Evolutionary conservation across 2,888 invertebrate genomes (phyloP).

Genomic region (Megaustenia siamemsis): DNA sequence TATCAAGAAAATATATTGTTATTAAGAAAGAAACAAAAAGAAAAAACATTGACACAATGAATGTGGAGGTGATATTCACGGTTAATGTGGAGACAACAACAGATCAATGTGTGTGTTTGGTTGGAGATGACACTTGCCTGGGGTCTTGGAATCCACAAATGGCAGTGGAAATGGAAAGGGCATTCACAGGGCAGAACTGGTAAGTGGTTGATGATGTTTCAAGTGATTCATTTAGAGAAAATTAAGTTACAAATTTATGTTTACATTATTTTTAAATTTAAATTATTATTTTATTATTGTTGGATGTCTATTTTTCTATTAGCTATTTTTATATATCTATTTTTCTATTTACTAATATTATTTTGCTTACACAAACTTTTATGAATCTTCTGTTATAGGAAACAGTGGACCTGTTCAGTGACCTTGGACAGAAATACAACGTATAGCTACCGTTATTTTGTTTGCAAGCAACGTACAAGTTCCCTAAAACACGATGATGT

Average conservation of each 20-base stretch:
- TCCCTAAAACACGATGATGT: not conserved
- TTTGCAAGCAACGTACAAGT: conserved; percentile 41
- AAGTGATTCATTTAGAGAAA: too few relatives aligned
- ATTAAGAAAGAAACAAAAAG: not conserved
- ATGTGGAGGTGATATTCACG: conserved; percentile 30
- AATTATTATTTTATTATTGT: too few relatives aligned
- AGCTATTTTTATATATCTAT: too few relatives aligned
- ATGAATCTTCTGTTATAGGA: conserved; percentile 46
- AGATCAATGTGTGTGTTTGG: conserved; percentile 46
- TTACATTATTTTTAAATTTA: too few relatives aligned
- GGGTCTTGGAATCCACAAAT: conserved; percentile 50
- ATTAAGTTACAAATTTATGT: too few relatives aligned
- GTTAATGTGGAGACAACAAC: conserved; percentile 44
- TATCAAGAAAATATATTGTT: not conserved
- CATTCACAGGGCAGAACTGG: conserved; percentile 42
- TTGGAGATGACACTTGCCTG: conserved; percentile 47
- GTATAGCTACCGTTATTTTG: conserved; percentile 49
- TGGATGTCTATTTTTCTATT: too few relatives aligned
- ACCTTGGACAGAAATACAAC: conserved; percentile 20
- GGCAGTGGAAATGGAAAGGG: conserved; percentile 37
- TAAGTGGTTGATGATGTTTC: conserved; percentile 2
- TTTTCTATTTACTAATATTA: too few relatives aligned
- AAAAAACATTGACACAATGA: conserved; percentile 23
- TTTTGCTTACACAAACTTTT: too few relatives aligned
- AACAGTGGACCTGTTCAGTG: conserved; percentile 47